Base-by-base conservation (phyloP, 2,113 vertebrate species). In the Odocoileus hemionus region DNA sequence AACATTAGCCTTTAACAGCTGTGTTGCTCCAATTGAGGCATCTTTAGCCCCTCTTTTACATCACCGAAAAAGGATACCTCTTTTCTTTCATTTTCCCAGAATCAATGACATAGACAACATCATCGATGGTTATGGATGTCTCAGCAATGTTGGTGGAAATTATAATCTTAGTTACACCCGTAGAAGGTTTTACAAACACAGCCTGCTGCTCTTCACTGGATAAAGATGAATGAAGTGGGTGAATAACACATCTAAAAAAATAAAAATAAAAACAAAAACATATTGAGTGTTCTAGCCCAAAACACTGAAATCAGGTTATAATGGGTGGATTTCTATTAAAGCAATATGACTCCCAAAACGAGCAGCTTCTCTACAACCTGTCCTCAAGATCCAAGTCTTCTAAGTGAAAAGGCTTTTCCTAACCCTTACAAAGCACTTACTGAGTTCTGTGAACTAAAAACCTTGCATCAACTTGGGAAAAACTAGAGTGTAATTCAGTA, bases 121-220 rank as follows among this genome's bases (percentile, higher is more conserved):
- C 99, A 78, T 99, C 99, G 0, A 99, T 99, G 98, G 99, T 99
- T 89, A 99, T 99, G 11, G 99, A 99, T 0, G 99, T 99, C 98
- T 99, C 99, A 3, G 99, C 99, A 67, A 99, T 99, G 98, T 99
- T 99, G 92, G 99, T 99, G 96, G 99, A 99, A 98, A 99, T 99
- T 96, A 99, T 99, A 96, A 99, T 99, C 98, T 99, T 99, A 47
- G 98, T 99, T 86, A 99, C 98, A 17, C 99, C 99, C 0, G 98
- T 87, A 2, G 99, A 99, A 57, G 99, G 99, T 8, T 99, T 99
- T 76, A 98, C 98, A 98, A 99, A 99, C 93, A 99, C 99, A 1
- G 99, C 99, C 97, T 99, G 99, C 97, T 99, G 99, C 54, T 99
- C 99, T 96, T 99, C 99, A 95, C 99, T 99, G 93, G 99, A 99